Conservation (phyloP, 2,888 invertebrate species). For the Apodemia zela region DNA sequence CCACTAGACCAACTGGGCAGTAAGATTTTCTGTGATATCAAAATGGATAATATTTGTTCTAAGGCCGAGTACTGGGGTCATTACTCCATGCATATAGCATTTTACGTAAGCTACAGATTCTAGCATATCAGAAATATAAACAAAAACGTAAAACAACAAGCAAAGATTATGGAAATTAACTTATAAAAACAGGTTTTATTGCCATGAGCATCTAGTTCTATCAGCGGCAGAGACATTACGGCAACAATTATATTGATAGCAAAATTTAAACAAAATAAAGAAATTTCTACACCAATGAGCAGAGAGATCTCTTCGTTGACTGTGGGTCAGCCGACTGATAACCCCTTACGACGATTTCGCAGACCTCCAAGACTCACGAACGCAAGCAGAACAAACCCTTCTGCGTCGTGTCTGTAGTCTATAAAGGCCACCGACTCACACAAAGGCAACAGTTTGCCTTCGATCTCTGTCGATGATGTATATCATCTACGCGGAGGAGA, state of each 20-base stretch:
- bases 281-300: conserved; percentile 8
- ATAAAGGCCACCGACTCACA: conserved; percentile 66
- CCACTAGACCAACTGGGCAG: no score
- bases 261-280: conserved; percentile 10
- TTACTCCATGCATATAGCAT: no score
- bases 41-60: no score
- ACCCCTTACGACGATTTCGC: conserved; percentile 48
- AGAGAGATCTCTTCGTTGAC: conserved; percentile 18
- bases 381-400: conserved; percentile 60
- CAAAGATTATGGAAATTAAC: background rate
- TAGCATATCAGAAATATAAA: background rate
- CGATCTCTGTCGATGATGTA: conserved; percentile 68
- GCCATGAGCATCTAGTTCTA: background rate
- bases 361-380: conserved; percentile 56
- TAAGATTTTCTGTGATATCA: no score
- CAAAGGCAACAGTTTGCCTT: conserved; percentile 68
- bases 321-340: conserved; percentile 58
- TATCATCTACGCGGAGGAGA: conserved; percentile 45
- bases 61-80: no score
- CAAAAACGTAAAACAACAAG: background rate
- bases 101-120: no score
- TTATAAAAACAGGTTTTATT: background rate
- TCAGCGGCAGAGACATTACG: conserved; percentile 7
- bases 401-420: conserved; percentile 62
- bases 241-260: background rate